Percentiles rank a stretch among this genome's conserved stretches.
Evolutionary conservation across 2,797 vertebrate genomes (phyloP).

Genomic region (Graptemys geographica): DNA sequence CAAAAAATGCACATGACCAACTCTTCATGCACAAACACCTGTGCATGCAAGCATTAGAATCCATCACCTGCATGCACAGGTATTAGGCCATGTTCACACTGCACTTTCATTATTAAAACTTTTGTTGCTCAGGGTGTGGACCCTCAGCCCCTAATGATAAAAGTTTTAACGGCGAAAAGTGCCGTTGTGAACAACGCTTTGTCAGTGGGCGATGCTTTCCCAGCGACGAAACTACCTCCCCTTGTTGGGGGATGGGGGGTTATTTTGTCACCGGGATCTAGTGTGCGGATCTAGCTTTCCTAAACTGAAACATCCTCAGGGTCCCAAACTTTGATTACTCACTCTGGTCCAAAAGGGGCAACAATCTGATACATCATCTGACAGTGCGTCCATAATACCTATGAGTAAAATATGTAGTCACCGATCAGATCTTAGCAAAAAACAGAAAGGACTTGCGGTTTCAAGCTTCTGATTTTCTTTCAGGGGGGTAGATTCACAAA

Average conservation of each 20-base stretch:
- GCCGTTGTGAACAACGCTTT: no score
- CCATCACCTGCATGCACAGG: fast-evolving
- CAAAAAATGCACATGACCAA: background rate
- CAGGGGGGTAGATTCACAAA: background rate
- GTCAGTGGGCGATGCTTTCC: no score
- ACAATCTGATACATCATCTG: background rate
- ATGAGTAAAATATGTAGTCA: background rate
- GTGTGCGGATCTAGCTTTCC: no score
- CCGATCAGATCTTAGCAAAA: background rate
- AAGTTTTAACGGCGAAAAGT: no score
- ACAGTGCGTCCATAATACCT: background rate
- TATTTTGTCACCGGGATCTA: no score
- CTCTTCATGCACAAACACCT: background rate
- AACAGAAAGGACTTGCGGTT: background rate
- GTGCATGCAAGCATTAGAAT: background rate
- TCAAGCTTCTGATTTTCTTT: conserved; percentile 16
- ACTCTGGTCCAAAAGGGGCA: background rate
- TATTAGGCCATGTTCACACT: background rate
- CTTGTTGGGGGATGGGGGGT: no score
- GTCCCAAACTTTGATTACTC: background rate
- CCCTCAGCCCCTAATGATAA: no score
- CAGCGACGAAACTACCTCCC: no score
- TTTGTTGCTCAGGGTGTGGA: no score
- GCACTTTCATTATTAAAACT: no score
- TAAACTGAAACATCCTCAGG: background rate